A percentile compares a stretch with the other conserved stretches of the same genome.
These are phyloP conservation scores for Rattus norvegicus DNA, from an alignment of 2,113 vertebrate species.

Conservation along the genomic window GRCr8 NC_086026.1:65303001-65303500, in stretches of 20 bases:
- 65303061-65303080: neutral
- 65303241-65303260: neutral
- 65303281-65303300: neutral
- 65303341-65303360: neutral
- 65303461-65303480: neutral
- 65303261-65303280: neutral
- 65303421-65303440: too few species aligned
- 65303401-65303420: neutral
- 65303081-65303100: neutral
- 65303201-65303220: neutral
- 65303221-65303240: too few species aligned
- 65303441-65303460: neutral
- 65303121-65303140: neutral
- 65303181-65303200: neutral
- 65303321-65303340: neutral
- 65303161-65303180: neutral
- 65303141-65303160: accelerated
- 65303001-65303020: neutral
- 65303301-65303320: too few species aligned
- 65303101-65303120: neutral
- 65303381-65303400: neutral
- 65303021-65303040: neutral
- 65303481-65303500: neutral
- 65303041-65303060: neutral
- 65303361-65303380: too few species aligned